Percentiles rank a stretch among this genome's conserved stretches.
These are phyloP conservation scores for Seira sanloemensis DNA, from an alignment of 2,888 invertebrate genomes.

Conservation along the genomic window DNA sequence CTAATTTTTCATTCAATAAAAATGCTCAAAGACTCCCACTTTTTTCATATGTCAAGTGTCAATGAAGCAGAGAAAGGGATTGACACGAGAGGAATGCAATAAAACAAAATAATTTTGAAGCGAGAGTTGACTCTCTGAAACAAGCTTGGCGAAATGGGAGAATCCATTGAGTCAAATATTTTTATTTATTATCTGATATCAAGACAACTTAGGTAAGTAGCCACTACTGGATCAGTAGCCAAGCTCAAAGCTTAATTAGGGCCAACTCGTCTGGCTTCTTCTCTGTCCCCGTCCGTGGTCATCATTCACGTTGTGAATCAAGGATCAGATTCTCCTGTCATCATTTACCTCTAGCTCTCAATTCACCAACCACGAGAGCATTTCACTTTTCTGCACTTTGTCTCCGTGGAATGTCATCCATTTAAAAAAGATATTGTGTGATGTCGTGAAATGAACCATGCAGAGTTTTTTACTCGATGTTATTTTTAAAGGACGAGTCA, in stretches of 20 bases:
- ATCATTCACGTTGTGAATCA: background rate
- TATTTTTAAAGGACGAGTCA: constrained; percentile 6
- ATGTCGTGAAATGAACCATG: background rate
- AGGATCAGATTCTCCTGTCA: constrained; percentile 5
- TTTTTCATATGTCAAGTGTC: constrained; percentile 10
- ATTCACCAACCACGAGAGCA: background rate
- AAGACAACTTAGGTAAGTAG: constrained; percentile 11
- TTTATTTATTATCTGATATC: constrained; percentile 11
- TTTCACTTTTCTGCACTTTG: constrained; percentile 3
- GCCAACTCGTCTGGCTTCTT: constrained; percentile 6
- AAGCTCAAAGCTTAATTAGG: constrained; percentile 16
- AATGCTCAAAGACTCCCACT: background rate
- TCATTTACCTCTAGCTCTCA: constrained; percentile 8
- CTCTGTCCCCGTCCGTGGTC: constrained; percentile 6
- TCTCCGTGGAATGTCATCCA: background rate
- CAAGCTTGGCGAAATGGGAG: background rate
- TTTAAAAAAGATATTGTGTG: constrained; percentile 12
- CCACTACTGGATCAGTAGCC: constrained; percentile 6
- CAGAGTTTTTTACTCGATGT: background rate
- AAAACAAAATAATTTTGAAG: background rate
- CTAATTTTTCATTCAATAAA: constrained; percentile 16
- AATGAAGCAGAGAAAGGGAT: constrained; percentile 7
- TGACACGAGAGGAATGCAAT: constrained; percentile 16
- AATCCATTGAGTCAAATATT: constrained; percentile 2
- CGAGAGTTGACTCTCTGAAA: background rate